Evolutionary conservation across 2,797 vertebrate genomes (phyloP).

Genomic region (Gymnopithys bicolor): DNA sequence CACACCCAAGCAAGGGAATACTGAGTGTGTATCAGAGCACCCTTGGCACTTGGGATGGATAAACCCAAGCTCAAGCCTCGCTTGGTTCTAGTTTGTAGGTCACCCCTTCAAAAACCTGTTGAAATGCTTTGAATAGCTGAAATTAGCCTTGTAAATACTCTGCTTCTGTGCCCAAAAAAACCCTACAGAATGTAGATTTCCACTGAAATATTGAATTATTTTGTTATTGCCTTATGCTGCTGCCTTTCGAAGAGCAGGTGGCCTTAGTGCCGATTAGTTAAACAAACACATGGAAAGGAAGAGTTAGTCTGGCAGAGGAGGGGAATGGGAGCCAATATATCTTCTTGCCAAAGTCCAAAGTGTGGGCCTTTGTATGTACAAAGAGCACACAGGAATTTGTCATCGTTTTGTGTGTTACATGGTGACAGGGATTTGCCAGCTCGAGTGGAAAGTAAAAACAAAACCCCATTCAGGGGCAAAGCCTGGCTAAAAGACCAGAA

Average conservation of each 20-base stretch:
- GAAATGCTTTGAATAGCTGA: constrained; percentile 44
- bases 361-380: not conserved
- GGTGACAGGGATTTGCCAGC: not conserved
- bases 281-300: constrained; percentile 20
- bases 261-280: not conserved
- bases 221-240: not conserved
- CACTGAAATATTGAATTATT: not conserved
- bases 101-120: not conserved
- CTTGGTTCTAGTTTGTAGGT: not conserved
- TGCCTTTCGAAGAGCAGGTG: constrained; percentile 25
- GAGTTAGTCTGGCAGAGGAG: not conserved
- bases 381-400: not conserved
- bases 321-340: not conserved
- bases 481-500: not conserved
- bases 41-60: constrained; percentile 28
- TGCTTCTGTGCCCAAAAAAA: not conserved
- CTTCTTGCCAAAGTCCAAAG: not conserved
- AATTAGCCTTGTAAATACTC: constrained; percentile 44
- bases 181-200: not conserved
- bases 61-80: not conserved
- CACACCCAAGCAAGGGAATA: not conserved
- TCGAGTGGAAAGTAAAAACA: not conserved
- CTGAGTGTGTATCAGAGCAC: not conserved
- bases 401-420: not conserved
- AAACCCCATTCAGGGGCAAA: not conserved